A percentile compares a stretch with the other conserved stretches of the same genome.
These are phyloP conservation scores for Amiota minor DNA, from an alignment of 2,888 invertebrate genomes.

Conservation along the genomic window DNA sequence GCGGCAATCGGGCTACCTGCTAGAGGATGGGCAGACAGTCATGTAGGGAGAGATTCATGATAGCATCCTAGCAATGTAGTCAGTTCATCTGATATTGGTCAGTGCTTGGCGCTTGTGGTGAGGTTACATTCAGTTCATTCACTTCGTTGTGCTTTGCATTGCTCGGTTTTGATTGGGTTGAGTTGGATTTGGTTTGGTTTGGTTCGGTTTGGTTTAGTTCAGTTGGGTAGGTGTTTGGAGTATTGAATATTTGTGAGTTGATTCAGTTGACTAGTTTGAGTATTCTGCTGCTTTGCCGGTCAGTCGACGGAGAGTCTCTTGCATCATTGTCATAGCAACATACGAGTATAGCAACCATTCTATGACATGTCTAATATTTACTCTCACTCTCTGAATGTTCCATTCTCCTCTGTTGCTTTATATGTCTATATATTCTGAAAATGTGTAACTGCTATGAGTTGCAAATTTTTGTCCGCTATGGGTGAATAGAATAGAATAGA, in stretches of 20 bases:
- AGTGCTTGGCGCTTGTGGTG: neutral
- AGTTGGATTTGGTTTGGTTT: neutral
- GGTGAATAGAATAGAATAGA: too few species aligned
- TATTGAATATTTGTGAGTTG: neutral
- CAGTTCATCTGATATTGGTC: conserved; percentile 1
- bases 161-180: neutral
- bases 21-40: neutral
- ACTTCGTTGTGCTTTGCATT: neutral
- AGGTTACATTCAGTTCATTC: too few species aligned
- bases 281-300: neutral
- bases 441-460: conserved; percentile 20
- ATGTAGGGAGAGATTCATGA: neutral
- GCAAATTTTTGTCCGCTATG: neutral
- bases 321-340: neutral
- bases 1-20: too few species aligned
- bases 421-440: neutral
- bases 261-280: conserved; percentile 10
- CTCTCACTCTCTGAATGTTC: too few species aligned
- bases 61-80: too few species aligned
- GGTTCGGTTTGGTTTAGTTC: neutral
- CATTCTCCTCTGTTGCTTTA: neutral
- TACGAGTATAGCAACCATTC: neutral
- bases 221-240: neutral
- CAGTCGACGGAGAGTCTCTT: neutral
- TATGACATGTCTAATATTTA: too few species aligned